Evolutionary conservation across 2,113 vertebrate genomes (phyloP).

Genomic region (Actinemys pallida): DNA sequence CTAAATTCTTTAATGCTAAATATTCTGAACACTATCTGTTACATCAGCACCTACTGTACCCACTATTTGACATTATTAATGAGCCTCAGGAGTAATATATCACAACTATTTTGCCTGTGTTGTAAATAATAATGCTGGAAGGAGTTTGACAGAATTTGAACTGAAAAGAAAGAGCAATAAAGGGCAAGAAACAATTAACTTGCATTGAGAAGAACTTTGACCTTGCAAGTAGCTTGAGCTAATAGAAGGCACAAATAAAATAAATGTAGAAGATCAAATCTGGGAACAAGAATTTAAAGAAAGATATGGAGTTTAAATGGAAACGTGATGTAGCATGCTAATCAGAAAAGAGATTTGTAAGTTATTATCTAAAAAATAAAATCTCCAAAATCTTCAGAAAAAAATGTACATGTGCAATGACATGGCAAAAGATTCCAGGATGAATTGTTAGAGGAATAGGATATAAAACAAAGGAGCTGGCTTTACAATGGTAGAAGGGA

Average conservation of each 20-base stretch:
- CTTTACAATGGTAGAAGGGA: neutral
- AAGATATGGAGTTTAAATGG: neutral
- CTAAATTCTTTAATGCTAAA: neutral
- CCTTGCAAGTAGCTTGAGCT: neutral
- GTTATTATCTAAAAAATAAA: neutral
- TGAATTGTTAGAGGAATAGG: neutral
- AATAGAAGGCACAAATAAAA: neutral
- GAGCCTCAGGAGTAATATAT: neutral
- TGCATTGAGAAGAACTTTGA: neutral
- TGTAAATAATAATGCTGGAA: neutral
- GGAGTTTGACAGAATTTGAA: neutral
- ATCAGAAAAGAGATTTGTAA: conserved; percentile 27
- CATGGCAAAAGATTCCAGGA: neutral
- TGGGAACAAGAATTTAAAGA: neutral
- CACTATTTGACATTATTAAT: rapidly evolving
- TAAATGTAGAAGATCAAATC: neutral
- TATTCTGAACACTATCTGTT: neutral
- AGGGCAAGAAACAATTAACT: neutral
- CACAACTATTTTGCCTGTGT: rapidly evolving
- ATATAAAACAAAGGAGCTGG: neutral
- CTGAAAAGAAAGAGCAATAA: neutral
- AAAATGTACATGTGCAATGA: neutral
- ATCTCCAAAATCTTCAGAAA: neutral
- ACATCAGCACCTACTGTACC: neutral
- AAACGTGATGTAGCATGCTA: neutral